phyloP scores from a whole-genome alignment of 1,140 invertebrate species.

The Akabosia matsudoensis region DNA sequence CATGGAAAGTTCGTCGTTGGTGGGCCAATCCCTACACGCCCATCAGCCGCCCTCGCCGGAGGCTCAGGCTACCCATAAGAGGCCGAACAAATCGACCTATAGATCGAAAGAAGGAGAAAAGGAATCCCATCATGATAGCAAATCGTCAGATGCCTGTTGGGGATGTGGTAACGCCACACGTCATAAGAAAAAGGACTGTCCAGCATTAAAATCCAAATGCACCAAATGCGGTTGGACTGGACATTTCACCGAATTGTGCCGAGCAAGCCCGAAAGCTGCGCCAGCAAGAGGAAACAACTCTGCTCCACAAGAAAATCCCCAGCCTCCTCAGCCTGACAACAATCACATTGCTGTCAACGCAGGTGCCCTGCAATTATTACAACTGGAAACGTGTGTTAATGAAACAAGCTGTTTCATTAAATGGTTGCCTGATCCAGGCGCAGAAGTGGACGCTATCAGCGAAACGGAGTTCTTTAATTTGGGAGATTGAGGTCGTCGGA shows the following conservation, averaged over 20 bases:
- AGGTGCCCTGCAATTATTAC: background rate
- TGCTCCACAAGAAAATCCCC: background rate
- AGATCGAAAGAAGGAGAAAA: background rate
- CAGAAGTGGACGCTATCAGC: background rate
- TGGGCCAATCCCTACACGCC: background rate
- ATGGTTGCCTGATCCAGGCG: background rate
- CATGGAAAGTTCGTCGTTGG: background rate
- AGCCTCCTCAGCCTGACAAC: background rate
- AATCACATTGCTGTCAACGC: background rate
- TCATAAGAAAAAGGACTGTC: background rate
- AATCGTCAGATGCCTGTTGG: background rate
- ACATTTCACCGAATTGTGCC: background rate
- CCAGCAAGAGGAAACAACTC: background rate
- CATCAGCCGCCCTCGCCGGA: background rate
- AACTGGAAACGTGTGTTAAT: background rate
- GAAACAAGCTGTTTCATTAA: background rate
- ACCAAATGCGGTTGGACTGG: background rate
- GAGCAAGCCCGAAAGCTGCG: background rate
- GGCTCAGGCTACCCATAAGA: background rate
- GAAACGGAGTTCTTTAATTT: background rate
- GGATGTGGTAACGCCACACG: background rate
- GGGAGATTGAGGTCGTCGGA: background rate
- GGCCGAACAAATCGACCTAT: background rate
- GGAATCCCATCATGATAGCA: background rate
- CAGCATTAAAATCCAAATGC: background rate